A percentile compares a stretch with the other conserved stretches of the same genome.
Evolutionary conservation across 2,888 invertebrate species (phyloP).

Genomic region (Meteorus cinctellus): DNA sequence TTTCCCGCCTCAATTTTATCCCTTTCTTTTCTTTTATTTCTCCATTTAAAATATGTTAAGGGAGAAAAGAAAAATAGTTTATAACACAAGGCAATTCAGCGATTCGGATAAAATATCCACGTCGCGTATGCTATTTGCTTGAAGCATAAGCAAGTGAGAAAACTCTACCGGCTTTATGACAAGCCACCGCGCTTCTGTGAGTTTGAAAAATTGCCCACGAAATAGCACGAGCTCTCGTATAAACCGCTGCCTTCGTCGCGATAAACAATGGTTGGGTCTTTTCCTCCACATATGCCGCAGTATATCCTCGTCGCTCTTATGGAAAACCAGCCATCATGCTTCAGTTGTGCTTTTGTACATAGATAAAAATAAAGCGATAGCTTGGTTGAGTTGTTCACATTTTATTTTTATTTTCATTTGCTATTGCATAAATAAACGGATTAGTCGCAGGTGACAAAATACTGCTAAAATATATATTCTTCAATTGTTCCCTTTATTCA

Average conservation of each 20-base stretch:
- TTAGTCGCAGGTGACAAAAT: slow-evolving; percentile 25
- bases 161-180: slow-evolving; percentile 56
- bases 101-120: slow-evolving; percentile 56
- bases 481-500: neutral
- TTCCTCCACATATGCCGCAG: slow-evolving; percentile 33
- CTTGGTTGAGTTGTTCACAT: neutral
- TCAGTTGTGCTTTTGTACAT: neutral
- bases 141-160: slow-evolving; percentile 53
- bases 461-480: neutral
- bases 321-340: slow-evolving; percentile 16
- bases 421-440: slow-evolving; percentile 21
- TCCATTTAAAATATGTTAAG: neutral
- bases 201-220: slow-evolving; percentile 59
- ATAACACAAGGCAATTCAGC: slow-evolving; percentile 39
- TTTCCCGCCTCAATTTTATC: neutral
- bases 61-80: slow-evolving; percentile 31
- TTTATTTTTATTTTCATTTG: slow-evolving; percentile 16
- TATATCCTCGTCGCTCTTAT: slow-evolving; percentile 21
- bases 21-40: neutral
- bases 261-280: slow-evolving; percentile 49
- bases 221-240: slow-evolving; percentile 57
- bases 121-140: slow-evolving; percentile 54
- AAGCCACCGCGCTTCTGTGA: slow-evolving; percentile 52
- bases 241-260: slow-evolving; percentile 50
- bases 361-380: slow-evolving; percentile 17